Base-by-base conservation (phyloP, 2,113 vertebrate genomes). In the Ophthalmotilapia sp. region DNA sequence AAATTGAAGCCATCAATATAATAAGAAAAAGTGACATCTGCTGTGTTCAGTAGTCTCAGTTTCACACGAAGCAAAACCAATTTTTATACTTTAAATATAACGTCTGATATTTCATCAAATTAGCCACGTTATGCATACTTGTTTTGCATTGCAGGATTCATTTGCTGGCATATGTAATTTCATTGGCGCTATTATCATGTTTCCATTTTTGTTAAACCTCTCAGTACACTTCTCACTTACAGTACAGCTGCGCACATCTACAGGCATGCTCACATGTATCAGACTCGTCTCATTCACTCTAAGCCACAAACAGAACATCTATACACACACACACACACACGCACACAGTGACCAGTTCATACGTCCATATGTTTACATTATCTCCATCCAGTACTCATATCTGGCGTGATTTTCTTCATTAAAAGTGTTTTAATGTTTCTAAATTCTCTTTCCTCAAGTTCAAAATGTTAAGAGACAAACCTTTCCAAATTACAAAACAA, bases 11-110 rank as follows among this genome's bases (percentile, higher is more conserved):
- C 85, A 84, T 92, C 82, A 82, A 47, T 90, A 91, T 31, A 86
- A 88, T 68, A 89, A 79, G 81, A 83, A 87, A 90, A 90, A 88
- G 84, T 94, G 92, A 93, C 95, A 94, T 93, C 92, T 89, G 81
- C 85, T 29, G 33, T 81, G 82, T 85, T 91, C 86, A 80, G 79
- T 62, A 53, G 42, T 86, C 36, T 91, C 60, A 79, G 86, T 88
- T 91, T 89, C 17, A 75, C 80, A 90, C 60, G 0, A 55, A 38
- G 88, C 36, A 62, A 86, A 91, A 89, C 77, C 17, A 49, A 70
- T 65, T 79, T 55, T 62, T 75, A 81, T 73, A 62, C 55, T 77
- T 51, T 81, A 93, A 90, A 91, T 90, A 85, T 87, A 81, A 86
- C 82, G 55, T 90, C 77, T 80, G 36, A 84, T 84, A 84, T 75